Base-by-base conservation (phyloP, 2,113 vertebrate genomes). In the Serilophus lunatus region DNA sequence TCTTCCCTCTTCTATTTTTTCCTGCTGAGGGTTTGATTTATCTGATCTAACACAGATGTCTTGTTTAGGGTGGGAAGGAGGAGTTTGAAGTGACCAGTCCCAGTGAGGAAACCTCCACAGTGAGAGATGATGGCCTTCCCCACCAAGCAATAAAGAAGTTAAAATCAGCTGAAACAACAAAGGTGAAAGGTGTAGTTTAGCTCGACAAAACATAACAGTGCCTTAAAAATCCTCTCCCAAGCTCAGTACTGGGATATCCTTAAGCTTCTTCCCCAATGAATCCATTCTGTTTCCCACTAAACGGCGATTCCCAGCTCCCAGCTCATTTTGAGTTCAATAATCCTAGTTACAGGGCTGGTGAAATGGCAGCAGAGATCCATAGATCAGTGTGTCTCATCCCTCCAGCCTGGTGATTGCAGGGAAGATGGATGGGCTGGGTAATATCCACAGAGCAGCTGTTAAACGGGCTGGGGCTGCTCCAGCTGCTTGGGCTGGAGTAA, bases 401-500 rank as follows among this genome's bases (percentile, higher is more conserved):
- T 56, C 11, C 53, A 87, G 74, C 18, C 20, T 5, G 2, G 28
- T 85, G 89, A 95, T 95, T 95, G 60, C 78, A 59, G 9, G 59
- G 65, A 92, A 96, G 94, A 94, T 91, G 40, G 44, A 94, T 95
- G 6, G 6, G 45, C 77, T 68, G 74, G 65, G 78, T 50, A 79
- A 87, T 82, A 82, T 10, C 70, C 84, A 7, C 92, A 82, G 78
- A 61, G 53, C 77, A 79, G 74, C 81, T 51, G 6, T 93, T 87
- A 85, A 92, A 71, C 53, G 90, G 81, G n/a, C 84, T 93, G 75
- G 61, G 74, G 56, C 86, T 59, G 64, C 64, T 84, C 65, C 74
- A 82, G 81, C 45, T 82, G 59, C 86, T 84, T 47, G 71, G 88
- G 51, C 75, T 95, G 87, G 36, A 91, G 65, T 91, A 91, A 90